Conservation (phyloP, 2,113 vertebrate species). For the Scytalopus superciliaris region DNA sequence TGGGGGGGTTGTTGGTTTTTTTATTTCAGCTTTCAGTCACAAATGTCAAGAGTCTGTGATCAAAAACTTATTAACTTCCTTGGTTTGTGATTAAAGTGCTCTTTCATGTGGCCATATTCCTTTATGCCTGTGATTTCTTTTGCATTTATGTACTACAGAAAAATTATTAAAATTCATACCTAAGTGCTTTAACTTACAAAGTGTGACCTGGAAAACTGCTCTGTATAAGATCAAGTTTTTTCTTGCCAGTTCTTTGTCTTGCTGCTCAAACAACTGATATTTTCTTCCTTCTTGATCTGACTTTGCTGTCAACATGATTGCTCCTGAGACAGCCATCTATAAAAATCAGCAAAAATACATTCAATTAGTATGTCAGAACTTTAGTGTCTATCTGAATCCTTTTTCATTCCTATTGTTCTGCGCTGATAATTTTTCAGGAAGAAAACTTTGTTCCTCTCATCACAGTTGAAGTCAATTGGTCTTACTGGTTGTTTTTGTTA, state of each 20-base stretch:
- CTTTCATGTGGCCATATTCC: not conserved
- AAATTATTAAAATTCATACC: not conserved
- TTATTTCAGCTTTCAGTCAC: not conserved
- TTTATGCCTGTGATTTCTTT: not conserved
- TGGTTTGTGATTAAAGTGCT: not conserved
- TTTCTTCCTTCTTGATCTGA: not conserved
- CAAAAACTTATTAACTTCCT: not conserved
- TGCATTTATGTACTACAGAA: not conserved
- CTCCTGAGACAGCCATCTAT: not conserved
- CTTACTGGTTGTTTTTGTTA: not conserved
- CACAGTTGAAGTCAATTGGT: not conserved
- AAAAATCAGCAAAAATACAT: not conserved
- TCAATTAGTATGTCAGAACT: not conserved
- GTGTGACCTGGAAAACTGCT: not conserved
- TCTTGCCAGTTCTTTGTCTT: not conserved
- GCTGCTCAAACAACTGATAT: not conserved
- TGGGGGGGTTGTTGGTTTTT: not conserved
- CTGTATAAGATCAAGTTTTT: not conserved
- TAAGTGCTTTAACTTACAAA: not conserved
- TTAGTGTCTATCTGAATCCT: not conserved
- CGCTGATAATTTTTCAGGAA: not conserved
- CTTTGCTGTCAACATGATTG: not conserved
- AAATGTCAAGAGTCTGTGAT: not conserved
- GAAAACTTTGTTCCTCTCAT: not conserved
- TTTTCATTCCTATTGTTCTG: not conserved